A percentile compares a stretch with the other conserved stretches of the same genome.
phyloP scores from a whole-genome alignment of 2,797 vertebrate species.

The Tokudaia muenninki region DNA sequence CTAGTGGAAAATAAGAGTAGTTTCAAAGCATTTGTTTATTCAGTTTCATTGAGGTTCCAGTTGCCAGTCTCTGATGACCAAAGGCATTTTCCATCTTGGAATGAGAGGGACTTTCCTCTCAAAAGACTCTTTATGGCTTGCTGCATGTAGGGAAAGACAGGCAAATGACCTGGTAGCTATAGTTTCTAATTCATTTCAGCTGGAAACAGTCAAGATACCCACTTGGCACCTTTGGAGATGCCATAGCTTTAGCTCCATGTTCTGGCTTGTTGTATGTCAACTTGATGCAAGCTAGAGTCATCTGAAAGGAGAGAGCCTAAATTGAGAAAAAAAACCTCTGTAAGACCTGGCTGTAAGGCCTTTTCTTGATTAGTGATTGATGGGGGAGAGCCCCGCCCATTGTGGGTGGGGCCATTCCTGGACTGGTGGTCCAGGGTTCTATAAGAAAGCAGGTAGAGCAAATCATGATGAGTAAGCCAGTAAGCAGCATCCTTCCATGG shows the following conservation, averaged over 20 bases:
- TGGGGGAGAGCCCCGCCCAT: not conserved
- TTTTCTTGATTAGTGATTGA: not conserved
- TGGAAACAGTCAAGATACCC: not conserved
- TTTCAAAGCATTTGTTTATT: not conserved
- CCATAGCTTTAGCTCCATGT: not conserved
- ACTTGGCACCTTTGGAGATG: not conserved
- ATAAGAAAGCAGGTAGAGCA: not conserved
- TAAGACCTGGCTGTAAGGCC: not conserved
- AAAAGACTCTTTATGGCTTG: not conserved
- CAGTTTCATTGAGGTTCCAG: not conserved
- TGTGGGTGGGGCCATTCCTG: not conserved
- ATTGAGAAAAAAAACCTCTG: not conserved
- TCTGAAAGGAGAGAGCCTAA: not conserved
- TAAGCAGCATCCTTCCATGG: not conserved
- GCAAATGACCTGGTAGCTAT: not conserved
- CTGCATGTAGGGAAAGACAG: not conserved
- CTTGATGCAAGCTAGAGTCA: not conserved
- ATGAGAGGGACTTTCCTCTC: not conserved
- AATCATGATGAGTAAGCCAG: not conserved
- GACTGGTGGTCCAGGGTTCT: not conserved
- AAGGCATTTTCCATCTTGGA: not conserved
- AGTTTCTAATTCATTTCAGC: not conserved
- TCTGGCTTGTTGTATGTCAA: not conserved
- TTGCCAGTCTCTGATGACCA: not conserved
- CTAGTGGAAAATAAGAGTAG: not conserved